phyloP scores from a whole-genome alignment of 1,140 invertebrate genomes.

The Drosophila jambulina region DNA sequence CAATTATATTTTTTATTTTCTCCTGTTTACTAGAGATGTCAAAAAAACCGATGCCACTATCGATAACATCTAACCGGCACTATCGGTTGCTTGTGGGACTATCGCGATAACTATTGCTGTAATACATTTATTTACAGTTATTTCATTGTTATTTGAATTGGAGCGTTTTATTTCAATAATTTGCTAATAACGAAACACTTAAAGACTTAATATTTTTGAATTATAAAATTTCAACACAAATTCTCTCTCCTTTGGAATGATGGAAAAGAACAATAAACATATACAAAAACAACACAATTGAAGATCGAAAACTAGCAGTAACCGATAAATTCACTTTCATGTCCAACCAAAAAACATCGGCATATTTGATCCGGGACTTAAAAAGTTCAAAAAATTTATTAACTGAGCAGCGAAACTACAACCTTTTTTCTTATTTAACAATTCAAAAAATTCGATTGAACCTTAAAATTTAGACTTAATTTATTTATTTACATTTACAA shows the following conservation, averaged over 20 bases:
- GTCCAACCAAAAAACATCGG: neutral
- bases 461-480: conserved; percentile 38
- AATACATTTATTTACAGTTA: neutral
- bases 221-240: neutral
- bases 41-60: conserved; percentile 2
- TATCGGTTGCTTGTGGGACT: neutral
- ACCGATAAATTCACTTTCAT: neutral
- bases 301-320: neutral
- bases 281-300: neutral
- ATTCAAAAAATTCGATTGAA: conserved; percentile 38
- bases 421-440: conserved; percentile 31
- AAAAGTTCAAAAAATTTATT: conserved; percentile 33
- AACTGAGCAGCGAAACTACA: conserved; percentile 37
- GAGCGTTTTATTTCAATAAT: neutral
- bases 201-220: neutral
- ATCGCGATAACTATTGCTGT: neutral
- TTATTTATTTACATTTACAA: conserved; percentile 40
- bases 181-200: neutral
- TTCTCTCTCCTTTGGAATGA: neutral
- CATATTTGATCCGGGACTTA: neutral
- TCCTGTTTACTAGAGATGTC: conserved; percentile 28
- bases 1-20: conserved; percentile 35
- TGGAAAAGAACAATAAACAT: neutral
- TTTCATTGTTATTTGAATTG: neutral
- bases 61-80: conserved; percentile 6